phyloP scores from a whole-genome alignment of 1,140 invertebrate genomes.

The Periplaneta americana region DNA sequence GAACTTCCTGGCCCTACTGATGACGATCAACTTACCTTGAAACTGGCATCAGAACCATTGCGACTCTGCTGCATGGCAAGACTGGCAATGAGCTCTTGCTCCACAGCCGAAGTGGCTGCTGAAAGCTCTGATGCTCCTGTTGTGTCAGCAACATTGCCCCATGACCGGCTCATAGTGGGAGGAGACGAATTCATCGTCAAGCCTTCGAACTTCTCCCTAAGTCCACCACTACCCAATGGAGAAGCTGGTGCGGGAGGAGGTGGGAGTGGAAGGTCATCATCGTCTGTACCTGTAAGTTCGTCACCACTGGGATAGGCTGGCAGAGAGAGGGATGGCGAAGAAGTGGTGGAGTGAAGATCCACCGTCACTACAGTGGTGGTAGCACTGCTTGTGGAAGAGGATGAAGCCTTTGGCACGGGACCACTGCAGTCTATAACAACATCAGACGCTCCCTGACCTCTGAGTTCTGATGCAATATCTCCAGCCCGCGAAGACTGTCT shows the following conservation, averaged over 20 bases:
- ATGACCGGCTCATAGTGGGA: conserved; percentile 6
- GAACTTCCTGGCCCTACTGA: too few species aligned
- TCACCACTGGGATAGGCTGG: conserved; percentile 55
- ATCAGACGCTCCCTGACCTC: conserved; percentile 27
- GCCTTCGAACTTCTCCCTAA: background rate
- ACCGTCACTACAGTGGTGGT: conserved; percentile 40
- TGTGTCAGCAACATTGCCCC: background rate
- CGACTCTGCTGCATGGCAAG: conserved; percentile 58
- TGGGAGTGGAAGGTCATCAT: conserved; percentile 37
- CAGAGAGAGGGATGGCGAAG: conserved; percentile 45
- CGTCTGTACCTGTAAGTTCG: conserved; percentile 11
- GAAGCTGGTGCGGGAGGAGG: conserved; percentile 48
- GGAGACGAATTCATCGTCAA: background rate
- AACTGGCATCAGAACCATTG: conserved; percentile 78
- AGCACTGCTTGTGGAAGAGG: conserved; percentile 31
- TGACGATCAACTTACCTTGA: conserved; percentile 58
- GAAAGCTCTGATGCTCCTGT: background rate
- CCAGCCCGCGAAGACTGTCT: conserved; percentile 51
- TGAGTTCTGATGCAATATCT: conserved; percentile 24
- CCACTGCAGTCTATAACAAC: conserved; percentile 44
- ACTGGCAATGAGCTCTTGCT: conserved; percentile 52
- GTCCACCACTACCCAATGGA: conserved; percentile 36
- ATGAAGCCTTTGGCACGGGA: conserved; percentile 38
- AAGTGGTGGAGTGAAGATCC: conserved; percentile 54
- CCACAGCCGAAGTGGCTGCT: conserved; percentile 29